Conservation (phyloP, 2,888 invertebrate genomes). For the Microctonus brassicae region DNA sequence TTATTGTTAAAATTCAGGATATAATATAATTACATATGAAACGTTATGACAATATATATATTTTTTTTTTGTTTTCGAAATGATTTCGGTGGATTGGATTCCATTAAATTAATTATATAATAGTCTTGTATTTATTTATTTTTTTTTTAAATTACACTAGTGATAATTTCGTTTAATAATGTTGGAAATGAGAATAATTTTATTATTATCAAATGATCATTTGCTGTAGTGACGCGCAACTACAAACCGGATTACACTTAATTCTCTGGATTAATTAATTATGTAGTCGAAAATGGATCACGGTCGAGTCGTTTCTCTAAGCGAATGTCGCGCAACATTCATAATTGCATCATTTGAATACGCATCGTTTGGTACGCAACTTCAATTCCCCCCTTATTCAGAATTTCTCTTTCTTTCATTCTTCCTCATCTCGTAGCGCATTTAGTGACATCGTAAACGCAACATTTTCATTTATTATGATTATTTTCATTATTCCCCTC, state of each 20-base stretch:
- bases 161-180: neutral
- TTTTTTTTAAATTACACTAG: neutral
- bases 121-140: neutral
- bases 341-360: constrained; percentile 36
- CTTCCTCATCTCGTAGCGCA: neutral
- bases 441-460: constrained; percentile 16
- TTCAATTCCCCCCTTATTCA: neutral
- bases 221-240: constrained; percentile 1
- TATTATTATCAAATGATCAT: constrained; percentile 2
- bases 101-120: neutral
- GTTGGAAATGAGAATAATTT: neutral
- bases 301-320: constrained; percentile 18
- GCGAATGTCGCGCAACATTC: constrained; percentile 4
- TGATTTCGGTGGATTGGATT: neutral
- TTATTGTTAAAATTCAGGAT: too few relatives aligned
- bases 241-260: constrained; percentile 31
- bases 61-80: too few relatives aligned
- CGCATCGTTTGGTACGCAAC: constrained; percentile 30
- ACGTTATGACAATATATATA: too few relatives aligned
- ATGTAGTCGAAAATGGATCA: constrained; percentile 27
- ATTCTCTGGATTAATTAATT: constrained; percentile 30
- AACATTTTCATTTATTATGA: constrained; percentile 27
- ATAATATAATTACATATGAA: too few relatives aligned
- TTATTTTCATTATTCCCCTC: constrained; percentile 18
- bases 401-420: neutral